Base-by-base conservation (phyloP, 2,113 vertebrate species). In the Xiphias gladius region DNA sequence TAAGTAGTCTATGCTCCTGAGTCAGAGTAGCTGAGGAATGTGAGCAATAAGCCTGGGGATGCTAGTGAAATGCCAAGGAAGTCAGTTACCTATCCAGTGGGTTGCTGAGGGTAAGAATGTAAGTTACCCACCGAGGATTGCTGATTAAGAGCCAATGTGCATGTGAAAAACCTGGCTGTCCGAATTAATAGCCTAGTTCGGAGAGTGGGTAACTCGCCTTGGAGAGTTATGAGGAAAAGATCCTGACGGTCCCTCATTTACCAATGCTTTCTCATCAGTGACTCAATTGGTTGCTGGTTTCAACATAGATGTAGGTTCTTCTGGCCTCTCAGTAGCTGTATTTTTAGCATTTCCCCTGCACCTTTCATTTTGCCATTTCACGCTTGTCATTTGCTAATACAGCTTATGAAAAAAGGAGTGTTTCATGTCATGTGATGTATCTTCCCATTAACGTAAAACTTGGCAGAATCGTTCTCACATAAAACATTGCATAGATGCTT, bases 201-300 rank as follows among this genome's bases (percentile, higher is more conserved):
- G 7, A 50, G 58, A 30, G 59, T 20, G 20, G 28, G 8, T 37
- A 20, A 39, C 48, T 61, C 10, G 2, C 26, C 48, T 41, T 0
- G 1, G 48, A 69, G 14, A 78, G 22, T 55, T 41, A 73, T 43
- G 52, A 78, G 26, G 28, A 62, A 37, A 24, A 59, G 41, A 52
- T 24, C 20, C 61, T 32, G 24, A 10, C 11, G 0, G 52, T 48
- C 7, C 57, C 14, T 41, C 12, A 35, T 62, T 62, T 69, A 63
- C 41, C 50, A 39, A 63, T 0, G 2, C 73, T 12, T 7, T 59
- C 19, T 41, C n/a, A 59, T 62, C 32, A 55, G 28, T 35, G 41
- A 52, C 19, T 32, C 30, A 74, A 68, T 61, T 0, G 10, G 41
- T 43, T 43, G 17, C 7, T 0, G 6, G 22, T 3, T 17, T 48